These are phyloP conservation scores for Drosophila mulleri DNA, from an alignment of 2,888 invertebrate species.

Conservation along the genomic window DNA sequence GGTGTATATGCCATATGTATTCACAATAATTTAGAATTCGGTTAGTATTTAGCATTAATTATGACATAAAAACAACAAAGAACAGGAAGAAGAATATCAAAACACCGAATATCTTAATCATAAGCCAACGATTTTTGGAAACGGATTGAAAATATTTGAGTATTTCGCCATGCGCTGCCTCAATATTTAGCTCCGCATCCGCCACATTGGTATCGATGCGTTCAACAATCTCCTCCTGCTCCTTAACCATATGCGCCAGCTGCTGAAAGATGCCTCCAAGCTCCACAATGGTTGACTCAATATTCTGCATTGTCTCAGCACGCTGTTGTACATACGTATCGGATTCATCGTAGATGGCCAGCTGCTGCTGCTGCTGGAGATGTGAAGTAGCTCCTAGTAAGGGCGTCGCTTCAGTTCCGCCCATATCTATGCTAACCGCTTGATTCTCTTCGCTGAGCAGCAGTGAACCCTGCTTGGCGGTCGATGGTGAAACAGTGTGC, in stretches of 20 bases:
- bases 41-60: slow-evolving; percentile 86
- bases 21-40: slow-evolving; percentile 61
- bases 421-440: slow-evolving; percentile 94
- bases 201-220: slow-evolving; percentile 99
- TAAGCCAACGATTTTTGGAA: slow-evolving; percentile 98
- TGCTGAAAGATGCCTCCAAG: slow-evolving; percentile 99
- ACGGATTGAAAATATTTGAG: slow-evolving; percentile 99
- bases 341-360: slow-evolving; percentile 92
- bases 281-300: slow-evolving; percentile 99
- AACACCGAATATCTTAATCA: slow-evolving; percentile 99
- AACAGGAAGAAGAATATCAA: slow-evolving; percentile 99
- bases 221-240: slow-evolving; percentile 96
- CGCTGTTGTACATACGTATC: slow-evolving; percentile 96
- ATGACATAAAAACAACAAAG: slow-evolving; percentile 98
- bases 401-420: slow-evolving; percentile 85
- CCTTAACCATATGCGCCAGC: slow-evolving; percentile 95
- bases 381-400: slow-evolving; percentile 85
- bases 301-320: slow-evolving; percentile 99
- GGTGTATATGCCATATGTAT: slow-evolving; percentile 48
- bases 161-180: slow-evolving; percentile 98
- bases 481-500: slow-evolving; percentile 88
- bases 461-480: slow-evolving; percentile 85
- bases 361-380: slow-evolving; percentile 87
- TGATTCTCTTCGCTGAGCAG: slow-evolving; percentile 87
- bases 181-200: slow-evolving; percentile 97